phyloP scores from a whole-genome alignment of 2,888 invertebrate species.

The Sylvicola fuscatus region DNA sequence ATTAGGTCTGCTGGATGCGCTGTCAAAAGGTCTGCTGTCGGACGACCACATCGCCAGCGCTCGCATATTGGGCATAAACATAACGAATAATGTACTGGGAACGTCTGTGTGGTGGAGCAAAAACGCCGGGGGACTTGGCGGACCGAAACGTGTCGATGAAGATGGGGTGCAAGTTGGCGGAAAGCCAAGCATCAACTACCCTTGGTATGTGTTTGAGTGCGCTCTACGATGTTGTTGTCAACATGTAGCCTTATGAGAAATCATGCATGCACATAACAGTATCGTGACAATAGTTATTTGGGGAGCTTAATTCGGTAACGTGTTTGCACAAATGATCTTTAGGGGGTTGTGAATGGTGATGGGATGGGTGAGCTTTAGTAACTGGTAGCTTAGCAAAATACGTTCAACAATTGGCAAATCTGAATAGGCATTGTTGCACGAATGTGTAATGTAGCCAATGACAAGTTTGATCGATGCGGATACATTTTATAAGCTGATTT shows the following conservation, averaged over 20 bases:
- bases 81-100: constrained; percentile 34
- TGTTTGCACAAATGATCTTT: too few species aligned
- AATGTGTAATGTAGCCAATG: too few species aligned
- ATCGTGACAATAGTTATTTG: too few species aligned
- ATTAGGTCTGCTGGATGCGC: constrained; percentile 50
- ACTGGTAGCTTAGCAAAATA: too few species aligned
- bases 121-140: constrained; percentile 26
- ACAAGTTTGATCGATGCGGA: too few species aligned
- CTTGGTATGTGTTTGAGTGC: constrained; percentile 33
- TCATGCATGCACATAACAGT: too few species aligned
- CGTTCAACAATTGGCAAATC: too few species aligned
- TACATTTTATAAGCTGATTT: too few species aligned
- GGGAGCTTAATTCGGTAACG: too few species aligned
- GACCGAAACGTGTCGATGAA: constrained; percentile 33
- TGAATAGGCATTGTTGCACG: too few species aligned
- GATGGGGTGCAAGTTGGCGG: constrained; percentile 33
- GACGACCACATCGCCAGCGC: constrained; percentile 36
- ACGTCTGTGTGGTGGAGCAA: constrained; percentile 39
- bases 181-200: constrained; percentile 43
- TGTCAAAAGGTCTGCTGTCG: constrained; percentile 48
- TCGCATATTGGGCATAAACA: constrained; percentile 38
- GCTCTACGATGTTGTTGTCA: neutral
- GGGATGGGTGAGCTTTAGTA: too few species aligned
- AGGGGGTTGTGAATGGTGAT: too few species aligned
- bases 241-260: neutral